Base-by-base conservation (phyloP, 2,888 invertebrate genomes). In the Electrophaes corylata region DNA sequence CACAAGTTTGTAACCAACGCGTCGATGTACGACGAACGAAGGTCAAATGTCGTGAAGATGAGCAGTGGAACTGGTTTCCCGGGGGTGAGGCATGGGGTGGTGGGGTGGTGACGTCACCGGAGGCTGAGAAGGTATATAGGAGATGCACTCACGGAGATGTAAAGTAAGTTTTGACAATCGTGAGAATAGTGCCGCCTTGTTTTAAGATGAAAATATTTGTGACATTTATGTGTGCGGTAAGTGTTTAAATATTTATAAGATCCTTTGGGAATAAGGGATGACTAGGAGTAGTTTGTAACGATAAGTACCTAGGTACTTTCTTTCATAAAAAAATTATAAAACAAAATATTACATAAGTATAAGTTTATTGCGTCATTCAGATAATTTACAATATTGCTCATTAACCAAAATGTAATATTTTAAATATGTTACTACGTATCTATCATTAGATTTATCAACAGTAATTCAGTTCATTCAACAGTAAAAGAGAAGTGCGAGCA, bases 121-220 rank as follows among this genome's bases (percentile, higher is more conserved):
- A 87, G 84, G 83, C 86, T 86, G 86, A 70, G 76, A 60, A 65
- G 78, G 74, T 91, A 91, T 89, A 88, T 88, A 91, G 83, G 79
- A 83, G 88, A 86, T 85, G 86, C 77, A 83, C 83, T 57, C 62
- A 78, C 79, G 78, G 69, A 73, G 68, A 76, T 66, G 57, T 61
- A 61, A 71, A 75, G 74, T 75, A 77, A 84, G 79, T 81, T 78
- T 77, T 73, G 80, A 75, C 75, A 73, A 70, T 57, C 54, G 74
- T 71, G 76, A 71, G 69, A 75, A 76, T 81, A 81, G 80, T 75
- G 71, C 49, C 62, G 63, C 63, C 55, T 59, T 29, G 57, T 69
- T 67, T 59, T 61, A 76, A 69, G 65, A 89, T 90, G 90, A 80
- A 86, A 64, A 79, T 78, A 65, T 75, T 84, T 67, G 83, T 83